Evolutionary conservation across 2,797 vertebrate species (phyloP).

Genomic region (Girardinus metallicus): DNA sequence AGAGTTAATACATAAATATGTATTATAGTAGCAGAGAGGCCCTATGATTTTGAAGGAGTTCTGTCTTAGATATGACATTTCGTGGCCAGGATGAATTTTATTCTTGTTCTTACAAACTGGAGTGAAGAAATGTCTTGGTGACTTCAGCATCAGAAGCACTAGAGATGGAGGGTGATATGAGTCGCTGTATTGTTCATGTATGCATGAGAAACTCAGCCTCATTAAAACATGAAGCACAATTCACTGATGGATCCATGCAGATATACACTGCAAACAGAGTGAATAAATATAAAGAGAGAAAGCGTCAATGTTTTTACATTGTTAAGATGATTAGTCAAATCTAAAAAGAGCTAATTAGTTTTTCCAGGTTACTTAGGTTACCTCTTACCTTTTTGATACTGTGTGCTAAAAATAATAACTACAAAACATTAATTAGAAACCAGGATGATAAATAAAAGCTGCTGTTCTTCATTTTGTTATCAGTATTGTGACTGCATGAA

Average conservation of each 20-base stretch:
- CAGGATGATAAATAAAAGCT: conserved; percentile 4
- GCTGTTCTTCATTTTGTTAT: neutral
- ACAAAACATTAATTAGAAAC: neutral
- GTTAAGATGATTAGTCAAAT: conserved; percentile 9
- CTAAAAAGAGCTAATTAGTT: neutral
- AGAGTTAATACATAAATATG: neutral
- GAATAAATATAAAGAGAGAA: neutral
- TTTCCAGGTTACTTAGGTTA: neutral
- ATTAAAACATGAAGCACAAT: neutral
- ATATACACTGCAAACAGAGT: neutral
- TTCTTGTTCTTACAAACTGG: neutral
- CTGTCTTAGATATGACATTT: neutral
- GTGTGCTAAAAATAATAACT: conserved; percentile 4
- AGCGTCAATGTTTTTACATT: neutral
- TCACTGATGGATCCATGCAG: neutral
- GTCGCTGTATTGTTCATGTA: neutral
- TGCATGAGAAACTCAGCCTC: conserved; percentile 8
- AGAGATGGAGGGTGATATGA: neutral
- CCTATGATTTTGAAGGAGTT: neutral
- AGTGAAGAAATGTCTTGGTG: neutral
- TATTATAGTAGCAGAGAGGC: neutral
- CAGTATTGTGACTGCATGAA: neutral
- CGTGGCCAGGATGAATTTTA: neutral
- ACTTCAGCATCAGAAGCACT: neutral
- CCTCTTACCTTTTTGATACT: neutral